Conservation (phyloP, 2,113 vertebrate genomes). For the Muntiacus muntjak region DNA sequence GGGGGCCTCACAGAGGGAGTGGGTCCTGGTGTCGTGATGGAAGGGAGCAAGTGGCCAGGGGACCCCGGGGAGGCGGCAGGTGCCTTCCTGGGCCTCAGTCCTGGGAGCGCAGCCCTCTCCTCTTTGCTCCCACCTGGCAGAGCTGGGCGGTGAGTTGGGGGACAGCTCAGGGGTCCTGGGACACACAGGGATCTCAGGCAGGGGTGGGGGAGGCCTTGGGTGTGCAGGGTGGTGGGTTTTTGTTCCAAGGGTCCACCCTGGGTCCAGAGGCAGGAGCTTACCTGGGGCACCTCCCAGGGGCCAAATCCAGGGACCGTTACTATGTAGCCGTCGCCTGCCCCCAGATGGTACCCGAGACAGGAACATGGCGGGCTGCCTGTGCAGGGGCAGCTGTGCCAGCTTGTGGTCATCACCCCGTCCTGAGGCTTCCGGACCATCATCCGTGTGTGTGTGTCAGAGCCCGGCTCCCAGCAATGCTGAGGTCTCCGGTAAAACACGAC, state of each 20-base stretch:
- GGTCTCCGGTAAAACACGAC: accelerated
- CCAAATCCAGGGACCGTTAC: not conserved
- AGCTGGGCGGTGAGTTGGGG: not conserved
- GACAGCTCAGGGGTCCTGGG: not conserved
- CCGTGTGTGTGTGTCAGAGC: not conserved
- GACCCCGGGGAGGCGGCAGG: not conserved
- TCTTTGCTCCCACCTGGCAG: not conserved
- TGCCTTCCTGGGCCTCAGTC: not conserved
- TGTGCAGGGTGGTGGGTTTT: not conserved
- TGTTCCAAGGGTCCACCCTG: not conserved
- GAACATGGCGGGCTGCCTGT: accelerated
- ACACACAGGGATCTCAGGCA: not conserved
- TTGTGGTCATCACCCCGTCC: accelerated
- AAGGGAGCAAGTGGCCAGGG: not conserved
- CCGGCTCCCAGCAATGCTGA: accelerated
- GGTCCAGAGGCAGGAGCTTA: not conserved
- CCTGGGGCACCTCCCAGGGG: not conserved
- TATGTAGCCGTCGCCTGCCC: accelerated
- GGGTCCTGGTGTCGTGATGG: accelerated
- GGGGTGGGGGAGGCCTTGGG: not conserved
- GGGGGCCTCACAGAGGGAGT: not conserved
- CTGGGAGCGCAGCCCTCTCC: not conserved
- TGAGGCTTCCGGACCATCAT: not conserved
- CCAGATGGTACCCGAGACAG: not conserved
- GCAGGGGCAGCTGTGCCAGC: not conserved